A percentile compares a stretch with the other conserved stretches of the same genome.
Evolutionary conservation across 2,797 vertebrate genomes (phyloP).

Genomic region (Acanthurus leucopareius): DNA sequence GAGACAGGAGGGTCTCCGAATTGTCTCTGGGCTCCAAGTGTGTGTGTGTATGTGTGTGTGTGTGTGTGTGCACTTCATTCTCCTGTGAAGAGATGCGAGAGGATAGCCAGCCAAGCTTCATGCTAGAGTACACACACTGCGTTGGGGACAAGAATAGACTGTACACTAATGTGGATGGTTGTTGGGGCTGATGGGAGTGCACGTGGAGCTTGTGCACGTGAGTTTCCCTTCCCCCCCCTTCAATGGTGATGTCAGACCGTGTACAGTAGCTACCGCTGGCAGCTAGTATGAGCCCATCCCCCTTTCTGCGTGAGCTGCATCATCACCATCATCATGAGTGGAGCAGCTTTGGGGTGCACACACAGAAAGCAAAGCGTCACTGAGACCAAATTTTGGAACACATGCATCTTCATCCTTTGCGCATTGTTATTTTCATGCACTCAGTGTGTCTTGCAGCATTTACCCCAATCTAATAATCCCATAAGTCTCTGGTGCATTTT

Average conservation of each 20-base stretch:
- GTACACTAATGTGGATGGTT: conserved; percentile 33
- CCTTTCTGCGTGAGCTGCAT: conserved; percentile 36
- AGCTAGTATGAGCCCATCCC: conserved; percentile 51
- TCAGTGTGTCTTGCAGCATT: conserved; percentile 28
- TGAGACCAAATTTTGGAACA: conserved; percentile 3
- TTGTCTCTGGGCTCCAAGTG: conserved; percentile 32
- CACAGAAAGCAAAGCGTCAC: conserved; percentile 5
- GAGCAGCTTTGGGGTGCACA: conserved; percentile 39
- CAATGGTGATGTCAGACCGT: conserved; percentile 56
- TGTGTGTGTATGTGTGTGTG: conserved; percentile 5
- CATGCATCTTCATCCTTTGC: conserved; percentile 1
- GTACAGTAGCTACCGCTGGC: conserved; percentile 60
- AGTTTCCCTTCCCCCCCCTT: conserved; percentile 50
- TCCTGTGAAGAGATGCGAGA: conserved; percentile 44
- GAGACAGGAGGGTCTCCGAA: conserved; percentile 39
- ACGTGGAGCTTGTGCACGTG: conserved; percentile 62
- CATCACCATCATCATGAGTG: conserved; percentile 30
- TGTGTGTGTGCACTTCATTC: not conserved
- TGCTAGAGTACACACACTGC: conserved; percentile 47
- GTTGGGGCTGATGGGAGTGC: conserved; percentile 50
- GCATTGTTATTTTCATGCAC: conserved; percentile 10
- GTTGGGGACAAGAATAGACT: conserved; percentile 51
- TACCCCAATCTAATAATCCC: conserved; percentile 56
- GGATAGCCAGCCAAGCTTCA: conserved; percentile 44
- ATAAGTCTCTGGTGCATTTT: conserved; percentile 30